Conservation (phyloP, 2,113 vertebrate species). For the Sterrhoptilus dennistouni region DNA sequence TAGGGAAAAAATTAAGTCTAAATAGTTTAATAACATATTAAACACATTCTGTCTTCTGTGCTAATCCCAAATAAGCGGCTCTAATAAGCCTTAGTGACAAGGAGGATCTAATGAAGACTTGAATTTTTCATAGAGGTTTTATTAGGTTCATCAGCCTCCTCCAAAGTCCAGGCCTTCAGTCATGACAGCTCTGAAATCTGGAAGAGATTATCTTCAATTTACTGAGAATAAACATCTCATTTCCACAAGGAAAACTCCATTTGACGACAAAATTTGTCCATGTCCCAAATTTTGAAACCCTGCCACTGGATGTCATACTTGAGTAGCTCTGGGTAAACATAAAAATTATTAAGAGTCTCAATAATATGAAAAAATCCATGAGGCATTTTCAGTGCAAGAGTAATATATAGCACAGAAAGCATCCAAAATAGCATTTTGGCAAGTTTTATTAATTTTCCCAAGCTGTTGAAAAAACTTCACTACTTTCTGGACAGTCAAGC, state of each 20-base stretch:
- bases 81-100: constrained; percentile 51
- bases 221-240: not conserved
- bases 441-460: not conserved
- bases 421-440: constrained; percentile 14
- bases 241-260: constrained; percentile 9
- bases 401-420: not conserved
- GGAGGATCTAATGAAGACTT: constrained; percentile 37
- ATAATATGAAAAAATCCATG: not conserved
- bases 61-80: constrained; percentile 37
- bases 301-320: constrained; percentile 42
- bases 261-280: not conserved
- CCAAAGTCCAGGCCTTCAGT: constrained; percentile 13
- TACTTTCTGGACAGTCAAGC: not conserved
- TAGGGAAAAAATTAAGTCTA: not conserved
- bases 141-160: constrained; percentile 25
- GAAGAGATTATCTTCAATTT: constrained; percentile 16
- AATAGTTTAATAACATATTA: constrained; percentile 44
- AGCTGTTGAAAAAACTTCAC: not conserved
- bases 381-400: not conserved
- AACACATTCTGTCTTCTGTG: constrained; percentile 27
- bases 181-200: constrained; percentile 18
- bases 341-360: not conserved
- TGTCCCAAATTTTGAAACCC: not conserved
- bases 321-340: not conserved
- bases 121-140: constrained; percentile 56